Evolutionary conservation across 2,113 vertebrate genomes (phyloP).

Genomic region (Datnioides undecimradiatus): DNA sequence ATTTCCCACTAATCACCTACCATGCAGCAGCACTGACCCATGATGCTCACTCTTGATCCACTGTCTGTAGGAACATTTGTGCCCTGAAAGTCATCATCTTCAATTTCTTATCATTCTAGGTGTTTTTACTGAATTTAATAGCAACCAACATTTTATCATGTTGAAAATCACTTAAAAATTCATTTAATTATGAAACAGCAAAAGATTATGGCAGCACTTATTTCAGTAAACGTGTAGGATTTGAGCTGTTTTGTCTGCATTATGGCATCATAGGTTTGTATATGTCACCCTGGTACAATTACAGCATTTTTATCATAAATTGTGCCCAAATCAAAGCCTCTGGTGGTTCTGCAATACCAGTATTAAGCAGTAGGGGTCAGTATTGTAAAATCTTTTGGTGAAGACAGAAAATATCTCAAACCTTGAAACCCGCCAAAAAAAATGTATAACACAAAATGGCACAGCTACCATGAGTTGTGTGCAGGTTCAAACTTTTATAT

Average conservation of each 20-base stretch:
- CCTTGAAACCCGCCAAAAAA: neutral
- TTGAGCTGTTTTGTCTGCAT: neutral
- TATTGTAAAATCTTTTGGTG: constrained; percentile 28
- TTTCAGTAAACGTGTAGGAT: neutral
- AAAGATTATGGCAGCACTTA: neutral
- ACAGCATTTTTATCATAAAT: neutral
- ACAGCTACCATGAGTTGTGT: neutral
- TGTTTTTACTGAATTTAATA: neutral
- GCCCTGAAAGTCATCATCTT: neutral
- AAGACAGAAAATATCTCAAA: neutral
- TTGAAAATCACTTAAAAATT: neutral
- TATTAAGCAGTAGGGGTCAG: constrained; percentile 53
- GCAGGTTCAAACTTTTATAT: neutral
- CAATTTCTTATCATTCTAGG: neutral
- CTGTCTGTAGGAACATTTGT: neutral
- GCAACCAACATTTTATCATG: neutral
- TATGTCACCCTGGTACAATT: neutral
- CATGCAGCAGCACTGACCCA: constrained; percentile 29
- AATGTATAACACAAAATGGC: neutral
- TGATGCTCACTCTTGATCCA: constrained; percentile 15
- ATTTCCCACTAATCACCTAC: constrained; percentile 44
- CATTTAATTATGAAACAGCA: neutral
- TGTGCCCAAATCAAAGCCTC: neutral
- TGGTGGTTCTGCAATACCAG: constrained; percentile 5
- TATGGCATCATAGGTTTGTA: neutral